phyloP scores from a whole-genome alignment of 2,113 vertebrate species.

The Ophiodon elongatus region DNA sequence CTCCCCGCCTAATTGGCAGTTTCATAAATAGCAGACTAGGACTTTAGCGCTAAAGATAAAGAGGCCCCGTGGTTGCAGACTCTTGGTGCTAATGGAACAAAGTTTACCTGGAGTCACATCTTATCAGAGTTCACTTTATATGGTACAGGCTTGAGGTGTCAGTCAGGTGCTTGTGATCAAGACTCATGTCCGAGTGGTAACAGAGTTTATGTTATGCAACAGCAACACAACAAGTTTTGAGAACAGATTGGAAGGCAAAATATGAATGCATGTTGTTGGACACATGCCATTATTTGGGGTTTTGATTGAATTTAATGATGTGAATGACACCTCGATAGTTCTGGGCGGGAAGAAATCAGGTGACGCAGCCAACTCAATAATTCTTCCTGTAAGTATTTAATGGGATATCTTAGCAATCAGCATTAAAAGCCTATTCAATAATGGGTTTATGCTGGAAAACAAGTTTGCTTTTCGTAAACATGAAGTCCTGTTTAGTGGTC shows the following conservation, averaged over 20 bases:
- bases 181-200: slow-evolving; percentile 25
- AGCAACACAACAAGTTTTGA: slow-evolving; percentile 49
- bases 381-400: slow-evolving; percentile 33
- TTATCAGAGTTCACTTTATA: slow-evolving; percentile 61
- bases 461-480: neutral
- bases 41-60: slow-evolving; percentile 72
- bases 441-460: slow-evolving; percentile 12
- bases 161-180: slow-evolving; percentile 65
- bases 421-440: slow-evolving; percentile 1
- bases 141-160: slow-evolving; percentile 59
- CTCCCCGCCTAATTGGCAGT: slow-evolving; percentile 80
- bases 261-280: slow-evolving; percentile 1
- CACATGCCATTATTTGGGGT: slow-evolving; percentile 8
- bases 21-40: slow-evolving; percentile 77
- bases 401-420: slow-evolving; percentile 14
- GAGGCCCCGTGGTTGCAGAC: slow-evolving; percentile 60
- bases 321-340: slow-evolving; percentile 4
- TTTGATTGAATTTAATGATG: slow-evolving; percentile 19
- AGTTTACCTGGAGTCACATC: slow-evolving; percentile 77
- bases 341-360: neutral
- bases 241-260: slow-evolving; percentile 10
- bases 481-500: neutral
- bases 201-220: slow-evolving; percentile 64
- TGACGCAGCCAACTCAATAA: neutral
- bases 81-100: slow-evolving; percentile 53